Evolutionary conservation across 2,113 vertebrate genomes (phyloP).

Genomic region (Notechis scutatus): DNA sequence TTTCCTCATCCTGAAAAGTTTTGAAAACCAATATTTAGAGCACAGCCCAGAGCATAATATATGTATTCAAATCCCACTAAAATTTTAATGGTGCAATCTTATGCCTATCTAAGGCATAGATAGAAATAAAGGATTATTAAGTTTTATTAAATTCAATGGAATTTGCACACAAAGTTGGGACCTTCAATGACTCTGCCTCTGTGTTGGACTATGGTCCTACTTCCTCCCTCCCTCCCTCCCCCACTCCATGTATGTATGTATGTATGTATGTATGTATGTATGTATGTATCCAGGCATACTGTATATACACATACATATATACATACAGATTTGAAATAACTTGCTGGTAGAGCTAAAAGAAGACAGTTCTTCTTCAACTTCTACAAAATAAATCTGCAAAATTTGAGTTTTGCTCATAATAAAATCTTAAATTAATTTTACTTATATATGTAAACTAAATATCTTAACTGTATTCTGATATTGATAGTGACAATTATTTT

Average conservation of each 20-base stretch:
- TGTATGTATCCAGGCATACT: no score
- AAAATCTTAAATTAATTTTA: slow-evolving; percentile 27
- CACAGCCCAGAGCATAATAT: background rate
- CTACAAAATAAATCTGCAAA: background rate
- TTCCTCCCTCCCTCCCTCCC: no score
- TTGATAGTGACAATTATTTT: slow-evolving; percentile 47
- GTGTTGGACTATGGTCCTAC: background rate
- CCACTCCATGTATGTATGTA: no score
- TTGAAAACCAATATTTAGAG: background rate
- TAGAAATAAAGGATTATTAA: background rate
- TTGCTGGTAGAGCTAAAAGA: background rate
- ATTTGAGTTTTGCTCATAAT: slow-evolving; percentile 46
- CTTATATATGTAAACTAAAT: slow-evolving; percentile 53
- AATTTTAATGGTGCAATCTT: background rate
- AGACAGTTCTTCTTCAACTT: background rate
- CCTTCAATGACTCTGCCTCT: background rate
- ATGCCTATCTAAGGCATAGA: background rate
- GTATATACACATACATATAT: background rate
- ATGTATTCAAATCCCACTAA: background rate
- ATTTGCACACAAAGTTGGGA: background rate
- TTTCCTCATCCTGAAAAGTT: background rate
- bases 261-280: no score
- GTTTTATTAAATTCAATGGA: background rate
- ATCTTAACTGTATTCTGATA: slow-evolving; percentile 31
- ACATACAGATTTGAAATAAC: background rate